Percentiles rank a stretch among this genome's conserved stretches.
These are phyloP conservation scores for Ptychodera flava DNA, from an alignment of 35 echinoderm and acorn worm species.

Conservation along the genomic window DNA sequence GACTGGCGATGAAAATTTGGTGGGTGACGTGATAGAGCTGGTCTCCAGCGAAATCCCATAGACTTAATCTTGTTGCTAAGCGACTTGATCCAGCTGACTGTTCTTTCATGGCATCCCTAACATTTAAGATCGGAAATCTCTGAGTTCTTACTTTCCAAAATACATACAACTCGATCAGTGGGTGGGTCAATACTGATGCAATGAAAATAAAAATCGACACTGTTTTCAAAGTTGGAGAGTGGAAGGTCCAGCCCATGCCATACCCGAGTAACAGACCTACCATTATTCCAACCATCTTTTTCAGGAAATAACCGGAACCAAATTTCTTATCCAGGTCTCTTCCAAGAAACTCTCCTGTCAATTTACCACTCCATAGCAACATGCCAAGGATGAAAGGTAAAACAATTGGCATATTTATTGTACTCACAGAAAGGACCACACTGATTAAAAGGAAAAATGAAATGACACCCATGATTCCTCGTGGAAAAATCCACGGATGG, in stretches of 20 bases:
- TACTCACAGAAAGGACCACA: no score
- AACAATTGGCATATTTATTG: no score
- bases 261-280: not conserved
- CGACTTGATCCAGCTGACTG: not conserved
- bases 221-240: not conserved
- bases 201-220: not conserved
- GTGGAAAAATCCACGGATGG: no score
- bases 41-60: conserved; percentile 13
- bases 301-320: not conserved
- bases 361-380: no score
- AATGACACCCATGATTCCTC: no score
- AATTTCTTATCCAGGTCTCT: not conserved
- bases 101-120: not conserved
- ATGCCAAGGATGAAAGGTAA: no score
- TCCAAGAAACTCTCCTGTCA: not conserved
- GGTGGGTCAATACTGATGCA: not conserved
- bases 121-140: not conserved
- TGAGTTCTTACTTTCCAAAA: not conserved
- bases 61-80: conserved; percentile 4
- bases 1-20: not conserved
- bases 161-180: not conserved
- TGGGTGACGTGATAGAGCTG: conserved; percentile 6
- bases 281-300: not conserved
- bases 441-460: no score
- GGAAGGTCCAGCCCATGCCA: not conserved